Base-by-base conservation (phyloP, 2,888 invertebrate species). In the Fragum sueziense region DNA sequence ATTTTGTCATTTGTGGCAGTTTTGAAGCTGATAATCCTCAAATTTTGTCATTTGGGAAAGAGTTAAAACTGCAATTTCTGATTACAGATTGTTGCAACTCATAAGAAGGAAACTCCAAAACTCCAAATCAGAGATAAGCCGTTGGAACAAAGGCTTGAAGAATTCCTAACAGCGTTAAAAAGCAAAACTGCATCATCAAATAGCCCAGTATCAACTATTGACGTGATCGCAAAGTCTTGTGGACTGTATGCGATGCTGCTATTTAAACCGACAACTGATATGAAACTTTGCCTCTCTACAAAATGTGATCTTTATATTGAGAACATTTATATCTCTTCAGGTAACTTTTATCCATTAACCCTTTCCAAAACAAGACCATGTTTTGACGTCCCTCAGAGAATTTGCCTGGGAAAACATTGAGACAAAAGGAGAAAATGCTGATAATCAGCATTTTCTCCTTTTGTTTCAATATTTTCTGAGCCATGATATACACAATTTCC, bases 221-320 rank as follows among this genome's bases (percentile, higher is more conserved):
- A 90, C 70, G 70, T 84, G 9, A 73, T 82, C 25, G 84, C 86
- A 0, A 79, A 85, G 27, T 79, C 84, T 33, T 72, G 86, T 27
- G 86, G 84, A 11, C 76, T 90, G 17, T 71, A 82, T 11, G 88
- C 88, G 17, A 87, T 87, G 17, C 76, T 86, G 31, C 76, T 88
- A 22, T 87, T 85, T 78, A 80, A 80, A 74, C 27, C 33, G 70
- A 2, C 51, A 37, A 14, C 37, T 37, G 37, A 37, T 14, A 37
- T 9, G 6, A 37, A 37, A 37, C 7, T 9, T 4, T 20, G 17
- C 14, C 54, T 17, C 31, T 34, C 25, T 3, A 31, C 86, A 0
- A 51, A 61, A 17, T 88, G 88, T 80, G 87, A 88, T 41, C 71
- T 89, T n/a, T 89, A 88, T 65, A 57, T 90, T 27, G 88, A 88